Evolutionary conservation across 2,888 invertebrate genomes (phyloP).

Genomic region (Spodoptera exigua): DNA sequence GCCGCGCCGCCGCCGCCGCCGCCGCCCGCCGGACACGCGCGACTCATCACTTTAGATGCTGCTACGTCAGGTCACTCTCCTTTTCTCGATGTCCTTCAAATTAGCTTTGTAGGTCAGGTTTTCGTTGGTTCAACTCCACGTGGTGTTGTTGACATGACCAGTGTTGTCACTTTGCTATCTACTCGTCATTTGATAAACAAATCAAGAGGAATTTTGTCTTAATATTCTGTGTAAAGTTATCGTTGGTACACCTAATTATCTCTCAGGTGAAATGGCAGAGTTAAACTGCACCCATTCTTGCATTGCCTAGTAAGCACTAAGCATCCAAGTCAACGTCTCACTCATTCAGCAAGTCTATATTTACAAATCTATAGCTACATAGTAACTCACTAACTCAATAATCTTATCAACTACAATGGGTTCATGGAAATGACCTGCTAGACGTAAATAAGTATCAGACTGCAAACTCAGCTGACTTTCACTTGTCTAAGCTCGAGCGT

Average conservation of each 20-base stretch:
- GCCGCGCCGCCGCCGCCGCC: conserved; percentile 70
- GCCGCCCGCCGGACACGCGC: conserved; percentile 79
- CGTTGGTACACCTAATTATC: background rate
- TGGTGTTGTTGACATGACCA: conserved; percentile 83
- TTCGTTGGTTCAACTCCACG: conserved; percentile 83
- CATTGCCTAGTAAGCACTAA: too few relatives aligned
- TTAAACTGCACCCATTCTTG: too few relatives aligned
- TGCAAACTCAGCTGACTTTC: conserved; percentile 66
- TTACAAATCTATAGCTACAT: conserved; percentile 27
- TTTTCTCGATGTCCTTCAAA: conserved; percentile 90
- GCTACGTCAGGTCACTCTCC: conserved; percentile 89
- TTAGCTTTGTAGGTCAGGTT: conserved; percentile 90
- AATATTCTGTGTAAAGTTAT: too few relatives aligned
- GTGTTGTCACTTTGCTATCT: conserved; percentile 47
- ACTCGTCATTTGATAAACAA: conserved; percentile 16
- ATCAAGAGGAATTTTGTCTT: background rate
- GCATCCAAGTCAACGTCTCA: background rate
- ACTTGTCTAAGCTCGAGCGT: conserved; percentile 56
- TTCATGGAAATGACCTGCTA: conserved; percentile 70
- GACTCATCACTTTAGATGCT: conserved; percentile 88
- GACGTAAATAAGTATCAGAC: conserved; percentile 65
- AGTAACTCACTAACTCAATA: conserved; percentile 43
- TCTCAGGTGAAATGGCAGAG: background rate
- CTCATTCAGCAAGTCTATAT: conserved; percentile 32
- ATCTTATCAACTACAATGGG: conserved; percentile 65